Evolutionary conservation across 2,888 invertebrate species (phyloP).

Genomic region (Labia minor): DNA sequence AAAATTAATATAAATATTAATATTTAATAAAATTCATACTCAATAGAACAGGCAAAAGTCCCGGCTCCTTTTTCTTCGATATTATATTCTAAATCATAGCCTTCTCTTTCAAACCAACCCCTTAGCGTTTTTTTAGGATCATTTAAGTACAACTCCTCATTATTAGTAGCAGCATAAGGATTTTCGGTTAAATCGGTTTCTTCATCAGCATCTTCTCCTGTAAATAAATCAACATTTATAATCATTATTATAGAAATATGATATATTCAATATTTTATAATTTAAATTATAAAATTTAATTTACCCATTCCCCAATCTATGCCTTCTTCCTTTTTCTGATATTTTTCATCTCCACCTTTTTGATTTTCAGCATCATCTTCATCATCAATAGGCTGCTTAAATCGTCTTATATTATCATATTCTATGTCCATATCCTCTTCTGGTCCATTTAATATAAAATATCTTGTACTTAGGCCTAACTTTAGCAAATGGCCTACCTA

Average conservation of each 20-base stretch:
- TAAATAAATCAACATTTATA: conserved; percentile 20
- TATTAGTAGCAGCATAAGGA: conserved; percentile 67
- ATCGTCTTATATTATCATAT: conserved; percentile 38
- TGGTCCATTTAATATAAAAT: conserved; percentile 75
- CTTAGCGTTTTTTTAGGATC: conserved; percentile 92
- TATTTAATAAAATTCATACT: conserved; percentile 36
- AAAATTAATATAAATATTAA: neutral
- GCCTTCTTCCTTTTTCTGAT: conserved; percentile 53
- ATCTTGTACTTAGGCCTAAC: conserved; percentile 77
- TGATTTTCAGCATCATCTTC: conserved; percentile 26
- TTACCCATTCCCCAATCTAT: conserved; percentile 88
- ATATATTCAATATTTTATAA: neutral
- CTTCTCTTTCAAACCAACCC: conserved; percentile 90
- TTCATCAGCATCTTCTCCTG: conserved; percentile 77
- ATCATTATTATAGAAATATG: neutral
- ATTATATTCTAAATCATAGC: conserved; percentile 73
- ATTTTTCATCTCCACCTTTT: conserved; percentile 34
- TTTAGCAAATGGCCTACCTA: conserved; percentile 82
- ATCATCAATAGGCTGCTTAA: conserved; percentile 42
- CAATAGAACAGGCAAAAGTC: conserved; percentile 68
- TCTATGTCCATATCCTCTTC: conserved; percentile 77
- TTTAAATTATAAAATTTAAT: conserved; percentile 26
- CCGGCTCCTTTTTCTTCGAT: conserved; percentile 77
- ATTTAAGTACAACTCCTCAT: conserved; percentile 81
- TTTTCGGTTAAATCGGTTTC: conserved; percentile 71